Evolutionary conservation across 1,140 invertebrate genomes (phyloP), one percentile per base, ranked within the genome.

Genomic region (Drosophila asahinai): DNA sequence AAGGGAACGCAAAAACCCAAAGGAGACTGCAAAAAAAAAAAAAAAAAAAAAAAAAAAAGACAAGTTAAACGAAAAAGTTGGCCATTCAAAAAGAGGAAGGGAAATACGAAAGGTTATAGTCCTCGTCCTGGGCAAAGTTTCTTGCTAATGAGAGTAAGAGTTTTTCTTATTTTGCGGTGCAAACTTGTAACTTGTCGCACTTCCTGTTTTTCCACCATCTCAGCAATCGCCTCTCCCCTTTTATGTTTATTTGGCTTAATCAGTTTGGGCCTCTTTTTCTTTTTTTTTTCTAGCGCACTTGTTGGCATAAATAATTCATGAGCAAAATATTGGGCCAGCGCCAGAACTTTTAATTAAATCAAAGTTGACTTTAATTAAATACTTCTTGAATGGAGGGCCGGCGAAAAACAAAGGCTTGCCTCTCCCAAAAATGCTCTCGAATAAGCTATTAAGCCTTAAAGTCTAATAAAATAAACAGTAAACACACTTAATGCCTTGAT

Each of bases 401-500:
- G 19, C 17, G 49, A 3, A 8, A 33, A 82, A 80, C 76, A 87
- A 83, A 81, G 54, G 51, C 40, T 25, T 36, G 47, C 36, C 19
- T 36, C 47, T 9, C 36, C 45, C 42, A 12, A 71, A 65, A 72
- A 42, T 55, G 64, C 64, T 68, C 52, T 43, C 25, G 33, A 58
- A 73, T 80, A 90, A 90, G 81, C 79, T 82, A 80, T 90, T 90
- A 86, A 90, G 86, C 86, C 86, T 90, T 90, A 90, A 86, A 86
- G 86, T 90, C 86, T 82, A 90, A 90, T 86, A 86, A 90, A 90
- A 90, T 90, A 90, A 86, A 90, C 86, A 86, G 81, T 90, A 90
- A 90, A 90, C 81, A 90, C 86, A 90, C 79, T 90, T 90, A 90
- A 90, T 90, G 86, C 86, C 86, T 90, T 90, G 86, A 90, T 90